These are phyloP conservation scores for Prunella strophiata DNA, from an alignment of 2,797 vertebrate species.

Conservation along the genomic window DNA sequence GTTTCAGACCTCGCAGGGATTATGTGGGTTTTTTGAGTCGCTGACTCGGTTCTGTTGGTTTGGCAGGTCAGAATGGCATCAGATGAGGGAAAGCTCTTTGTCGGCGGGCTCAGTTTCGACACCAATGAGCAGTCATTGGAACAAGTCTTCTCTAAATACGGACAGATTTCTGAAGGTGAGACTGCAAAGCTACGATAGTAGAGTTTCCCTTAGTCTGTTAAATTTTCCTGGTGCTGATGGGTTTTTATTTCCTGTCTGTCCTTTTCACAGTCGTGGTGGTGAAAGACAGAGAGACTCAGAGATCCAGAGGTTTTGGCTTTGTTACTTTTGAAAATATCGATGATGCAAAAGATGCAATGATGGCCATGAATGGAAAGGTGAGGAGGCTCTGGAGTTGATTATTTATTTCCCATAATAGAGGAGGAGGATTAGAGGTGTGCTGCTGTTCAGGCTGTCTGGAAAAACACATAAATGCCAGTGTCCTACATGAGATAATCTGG, in stretches of 20 bases:
- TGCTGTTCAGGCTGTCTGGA: accelerated
- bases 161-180: conserved; percentile 90
- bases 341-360: conserved; percentile 91
- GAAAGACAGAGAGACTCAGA: conserved; percentile 92
- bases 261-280: conserved; percentile 88
- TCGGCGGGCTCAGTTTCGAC: conserved; percentile 94
- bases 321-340: conserved; percentile 94
- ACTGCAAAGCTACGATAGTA: accelerated
- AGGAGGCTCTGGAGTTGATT: not conserved
- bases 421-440: accelerated
- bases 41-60: not conserved
- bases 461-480: accelerated
- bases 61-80: conserved; percentile 79
- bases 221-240: accelerated
- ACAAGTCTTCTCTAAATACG: conserved; percentile 93
- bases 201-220: accelerated
- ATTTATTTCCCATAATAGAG: accelerated
- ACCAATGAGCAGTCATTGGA: conserved; percentile 92
- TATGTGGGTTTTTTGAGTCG: accelerated
- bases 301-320: conserved; percentile 93
- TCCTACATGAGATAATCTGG: accelerated
- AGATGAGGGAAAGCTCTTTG: conserved; percentile 95
- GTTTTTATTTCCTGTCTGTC: accelerated
- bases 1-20: accelerated
- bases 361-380: conserved; percentile 96